These are phyloP conservation scores for Lepidotrigona ventralis DNA, from an alignment of 1,140 invertebrate species.

Conservation along the genomic window DNA sequence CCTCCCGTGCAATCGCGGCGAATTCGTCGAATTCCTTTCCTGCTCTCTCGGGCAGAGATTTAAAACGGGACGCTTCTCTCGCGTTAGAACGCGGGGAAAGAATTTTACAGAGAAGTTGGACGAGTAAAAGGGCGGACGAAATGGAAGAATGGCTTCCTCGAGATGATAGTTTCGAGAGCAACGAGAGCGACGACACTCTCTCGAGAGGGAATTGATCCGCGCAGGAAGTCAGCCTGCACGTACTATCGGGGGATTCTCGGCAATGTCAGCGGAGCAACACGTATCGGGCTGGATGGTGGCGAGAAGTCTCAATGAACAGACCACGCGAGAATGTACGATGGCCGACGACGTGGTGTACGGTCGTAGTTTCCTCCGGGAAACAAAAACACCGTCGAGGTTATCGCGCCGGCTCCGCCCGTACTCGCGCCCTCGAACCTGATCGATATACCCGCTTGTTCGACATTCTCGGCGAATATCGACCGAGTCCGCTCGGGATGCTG, in stretches of 20 bases:
- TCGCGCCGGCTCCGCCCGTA: conserved; percentile 45
- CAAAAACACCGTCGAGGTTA: conserved; percentile 14
- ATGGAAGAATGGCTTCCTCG: no score
- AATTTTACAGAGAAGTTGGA: no score
- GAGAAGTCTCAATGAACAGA: conserved; percentile 38
- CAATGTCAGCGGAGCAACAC: conserved; percentile 44
- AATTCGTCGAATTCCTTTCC: neutral
- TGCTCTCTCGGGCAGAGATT: no score
- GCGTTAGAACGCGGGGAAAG: no score
- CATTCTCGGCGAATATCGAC: conserved; percentile 9
- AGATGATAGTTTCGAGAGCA: neutral
- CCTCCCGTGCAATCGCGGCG: neutral
- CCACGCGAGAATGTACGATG: conserved; percentile 7
- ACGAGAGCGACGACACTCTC: neutral
- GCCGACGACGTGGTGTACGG: neutral
- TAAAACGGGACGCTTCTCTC: no score
- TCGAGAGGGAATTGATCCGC: neutral
- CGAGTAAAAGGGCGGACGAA: no score
- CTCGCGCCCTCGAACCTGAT: conserved; percentile 24
- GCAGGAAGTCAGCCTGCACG: neutral
- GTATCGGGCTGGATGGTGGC: conserved; percentile 13
- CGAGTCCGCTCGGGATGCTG: neutral
- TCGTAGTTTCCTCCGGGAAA: neutral
- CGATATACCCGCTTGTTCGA: conserved; percentile 20
- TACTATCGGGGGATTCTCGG: conserved; percentile 3